These are phyloP conservation scores for Ooceraea biroi DNA, from an alignment of 1,140 invertebrate genomes.

Conservation along the genomic window DNA sequence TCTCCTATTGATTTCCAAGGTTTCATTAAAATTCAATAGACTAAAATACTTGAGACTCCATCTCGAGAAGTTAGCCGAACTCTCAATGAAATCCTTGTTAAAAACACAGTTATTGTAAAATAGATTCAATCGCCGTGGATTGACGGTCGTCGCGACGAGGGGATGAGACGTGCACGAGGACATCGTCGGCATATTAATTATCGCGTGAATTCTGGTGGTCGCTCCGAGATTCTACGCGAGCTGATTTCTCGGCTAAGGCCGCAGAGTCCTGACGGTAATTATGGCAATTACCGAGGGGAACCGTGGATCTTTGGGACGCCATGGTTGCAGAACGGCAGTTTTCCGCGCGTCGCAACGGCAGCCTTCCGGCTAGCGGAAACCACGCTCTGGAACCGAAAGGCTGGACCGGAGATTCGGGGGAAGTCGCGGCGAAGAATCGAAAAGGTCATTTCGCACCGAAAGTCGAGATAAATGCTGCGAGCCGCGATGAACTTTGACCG, in stretches of 20 bases:
- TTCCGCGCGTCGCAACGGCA: conserved; percentile 26
- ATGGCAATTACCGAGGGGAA: conserved; percentile 31
- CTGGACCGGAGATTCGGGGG: not conserved
- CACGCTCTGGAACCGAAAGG: conserved; percentile 13
- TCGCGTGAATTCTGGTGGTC: conserved; percentile 2
- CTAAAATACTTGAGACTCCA: no score
- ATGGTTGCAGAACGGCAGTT: not conserved
- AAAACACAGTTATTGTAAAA: not conserved
- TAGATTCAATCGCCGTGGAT: not conserved
- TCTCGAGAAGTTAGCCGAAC: no score
- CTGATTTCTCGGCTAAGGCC: conserved; percentile 31
- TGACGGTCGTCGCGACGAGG: not conserved
- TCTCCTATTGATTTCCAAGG: no score
- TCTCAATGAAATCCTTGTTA: no score
- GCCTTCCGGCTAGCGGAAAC: conserved; percentile 27
- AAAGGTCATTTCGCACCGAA: conserved; percentile 48
- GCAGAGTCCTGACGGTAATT: conserved; percentile 31
- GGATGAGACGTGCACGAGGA: conserved; percentile 1
- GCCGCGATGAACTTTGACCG: conserved; percentile 52
- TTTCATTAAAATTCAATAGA: no score
- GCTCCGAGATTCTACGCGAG: conserved; percentile 19
- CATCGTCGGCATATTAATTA: conserved; percentile 36
- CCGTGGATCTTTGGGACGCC: conserved; percentile 18
- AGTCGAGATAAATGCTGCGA: conserved; percentile 33
- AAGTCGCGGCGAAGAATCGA: not conserved